Percentiles rank a stretch among this genome's conserved stretches.
These are phyloP conservation scores for Latrodectus geometricus DNA, from an alignment of 1,140 invertebrate genomes.

Conservation along the genomic window DNA sequence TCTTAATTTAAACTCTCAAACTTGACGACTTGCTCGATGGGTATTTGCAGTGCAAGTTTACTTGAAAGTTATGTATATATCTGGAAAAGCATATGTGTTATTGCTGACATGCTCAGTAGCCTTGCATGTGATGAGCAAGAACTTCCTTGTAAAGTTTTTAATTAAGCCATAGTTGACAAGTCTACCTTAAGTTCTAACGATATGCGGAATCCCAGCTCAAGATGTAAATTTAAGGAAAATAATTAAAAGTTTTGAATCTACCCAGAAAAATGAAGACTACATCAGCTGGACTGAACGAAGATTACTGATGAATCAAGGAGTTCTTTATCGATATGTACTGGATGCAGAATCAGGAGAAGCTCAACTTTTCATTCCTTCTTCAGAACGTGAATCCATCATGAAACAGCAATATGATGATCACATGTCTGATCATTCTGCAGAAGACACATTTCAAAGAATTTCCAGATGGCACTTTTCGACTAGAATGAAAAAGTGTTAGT, in stretches of 20 bases:
- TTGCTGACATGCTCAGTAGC: slow-evolving; percentile 67
- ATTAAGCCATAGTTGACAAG: not conserved
- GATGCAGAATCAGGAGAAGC: slow-evolving; percentile 1
- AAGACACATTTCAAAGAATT: not conserved
- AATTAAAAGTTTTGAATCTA: not conserved
- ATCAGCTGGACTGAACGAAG: not conserved
- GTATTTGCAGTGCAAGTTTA: slow-evolving; percentile 70
- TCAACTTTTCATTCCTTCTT: not conserved
- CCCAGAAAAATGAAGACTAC: not conserved
- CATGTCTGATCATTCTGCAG: not conserved
- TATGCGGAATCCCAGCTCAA: not conserved
- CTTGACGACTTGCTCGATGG: slow-evolving; percentile 70
- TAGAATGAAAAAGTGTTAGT: slow-evolving; percentile 10
- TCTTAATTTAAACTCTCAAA: slow-evolving; percentile 68
- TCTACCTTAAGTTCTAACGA: not conserved
- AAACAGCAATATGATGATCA: not conserved
- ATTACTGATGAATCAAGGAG: slow-evolving; percentile 9
- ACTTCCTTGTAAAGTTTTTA: not conserved
- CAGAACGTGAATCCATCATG: not conserved
- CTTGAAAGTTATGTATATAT: slow-evolving; percentile 69
- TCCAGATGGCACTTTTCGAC: not conserved
- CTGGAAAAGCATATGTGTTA: slow-evolving; percentile 66
- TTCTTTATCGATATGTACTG: not conserved
- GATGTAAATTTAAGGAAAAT: not conserved
- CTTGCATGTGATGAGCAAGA: not conserved